Evolutionary conservation across 2,888 invertebrate species (phyloP).

Genomic region (Andrena minutula): DNA sequence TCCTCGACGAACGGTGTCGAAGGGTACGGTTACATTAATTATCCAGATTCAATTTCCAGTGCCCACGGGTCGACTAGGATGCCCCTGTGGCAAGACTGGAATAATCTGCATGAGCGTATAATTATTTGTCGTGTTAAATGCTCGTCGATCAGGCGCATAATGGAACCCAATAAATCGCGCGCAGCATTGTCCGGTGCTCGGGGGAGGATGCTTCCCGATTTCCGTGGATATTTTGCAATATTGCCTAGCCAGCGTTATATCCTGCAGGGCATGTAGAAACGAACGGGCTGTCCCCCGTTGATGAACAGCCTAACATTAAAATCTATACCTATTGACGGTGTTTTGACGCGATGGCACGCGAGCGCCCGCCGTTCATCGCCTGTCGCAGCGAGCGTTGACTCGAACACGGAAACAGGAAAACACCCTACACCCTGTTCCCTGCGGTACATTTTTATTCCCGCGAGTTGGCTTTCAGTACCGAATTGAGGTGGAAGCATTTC

Average conservation of each 20-base stretch:
- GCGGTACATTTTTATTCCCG: constrained; percentile 5
- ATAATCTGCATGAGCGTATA: neutral
- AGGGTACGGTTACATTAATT: constrained; percentile 30
- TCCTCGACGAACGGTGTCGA: neutral
- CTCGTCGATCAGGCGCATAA: neutral
- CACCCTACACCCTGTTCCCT: neutral
- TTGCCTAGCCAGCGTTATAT: constrained; percentile 4
- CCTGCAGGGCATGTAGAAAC: constrained; percentile 6
- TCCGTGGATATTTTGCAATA: constrained; percentile 17
- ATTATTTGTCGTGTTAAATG: constrained; percentile 1
- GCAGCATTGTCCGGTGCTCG: neutral
- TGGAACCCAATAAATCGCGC: neutral
- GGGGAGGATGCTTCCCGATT: neutral
- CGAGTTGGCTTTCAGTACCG: neutral
- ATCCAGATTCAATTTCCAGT: constrained; percentile 1
- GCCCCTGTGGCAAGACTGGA: neutral
- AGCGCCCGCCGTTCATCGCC: constrained; percentile 10
- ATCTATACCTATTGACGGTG: constrained; percentile 29
- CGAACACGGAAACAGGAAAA: neutral
- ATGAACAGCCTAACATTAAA: constrained; percentile 35
- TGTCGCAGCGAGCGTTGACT: constrained; percentile 1
- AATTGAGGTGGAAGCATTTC: neutral
- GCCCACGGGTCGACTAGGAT: neutral
- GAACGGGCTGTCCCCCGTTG: constrained; percentile 25
- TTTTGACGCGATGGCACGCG: constrained; percentile 14